A percentile compares a stretch with the other conserved stretches of the same genome.
Evolutionary conservation across 2,888 invertebrate species (phyloP).

Genomic region (Harpagoxenus sublaevis): DNA sequence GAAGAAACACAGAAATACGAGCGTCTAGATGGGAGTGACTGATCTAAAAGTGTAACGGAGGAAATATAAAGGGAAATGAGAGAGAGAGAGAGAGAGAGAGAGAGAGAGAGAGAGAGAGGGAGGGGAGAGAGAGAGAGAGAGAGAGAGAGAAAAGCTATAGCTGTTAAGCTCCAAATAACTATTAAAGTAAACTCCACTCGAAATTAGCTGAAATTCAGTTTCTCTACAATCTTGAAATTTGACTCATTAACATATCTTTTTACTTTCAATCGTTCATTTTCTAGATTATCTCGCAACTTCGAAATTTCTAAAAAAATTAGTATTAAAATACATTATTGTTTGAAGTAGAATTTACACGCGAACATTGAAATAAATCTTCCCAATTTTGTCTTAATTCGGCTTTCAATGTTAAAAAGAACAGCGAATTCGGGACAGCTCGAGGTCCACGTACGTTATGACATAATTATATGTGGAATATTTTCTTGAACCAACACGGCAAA

Average conservation of each 20-base stretch:
- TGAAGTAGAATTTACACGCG: neutral
- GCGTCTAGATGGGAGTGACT: conserved; percentile 48
- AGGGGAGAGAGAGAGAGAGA: neutral
- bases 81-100: neutral
- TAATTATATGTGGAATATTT: conserved; percentile 43
- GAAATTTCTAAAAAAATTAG: neutral
- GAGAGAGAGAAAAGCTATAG: conserved; percentile 6
- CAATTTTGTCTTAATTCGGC: neutral
- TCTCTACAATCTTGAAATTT: neutral
- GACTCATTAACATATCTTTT: neutral
- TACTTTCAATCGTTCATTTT: neutral
- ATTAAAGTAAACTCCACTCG: neutral
- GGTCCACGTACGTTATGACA: neutral
- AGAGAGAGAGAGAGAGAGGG: neutral
- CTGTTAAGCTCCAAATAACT: conserved; percentile 27
- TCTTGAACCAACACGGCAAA: neutral
- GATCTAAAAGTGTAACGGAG: conserved; percentile 54
- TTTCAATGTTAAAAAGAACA: neutral
- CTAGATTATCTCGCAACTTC: neutral
- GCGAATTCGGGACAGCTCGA: neutral
- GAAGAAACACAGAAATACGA: conserved; percentile 56
- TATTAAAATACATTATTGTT: neutral
- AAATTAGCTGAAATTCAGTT: neutral
- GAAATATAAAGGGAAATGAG: conserved; percentile 41
- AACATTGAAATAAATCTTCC: neutral